Evolutionary conservation across 1,140 invertebrate genomes (phyloP), one percentile per base, ranked within the genome.

Genomic region (Colletes latitarsis): DNA sequence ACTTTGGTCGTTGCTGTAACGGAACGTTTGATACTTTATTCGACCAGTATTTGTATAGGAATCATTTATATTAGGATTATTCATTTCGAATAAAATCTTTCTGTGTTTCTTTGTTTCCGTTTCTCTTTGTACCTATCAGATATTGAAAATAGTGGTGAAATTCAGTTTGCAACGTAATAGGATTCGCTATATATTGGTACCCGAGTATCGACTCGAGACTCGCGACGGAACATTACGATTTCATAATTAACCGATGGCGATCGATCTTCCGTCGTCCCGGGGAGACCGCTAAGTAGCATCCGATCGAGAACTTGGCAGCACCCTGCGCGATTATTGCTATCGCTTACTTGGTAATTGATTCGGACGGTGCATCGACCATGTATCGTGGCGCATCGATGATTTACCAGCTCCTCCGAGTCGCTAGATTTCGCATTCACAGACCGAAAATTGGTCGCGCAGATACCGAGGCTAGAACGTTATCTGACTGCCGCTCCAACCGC

Each of bases 401-500:
- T 78, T 78, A 71, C 21, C 30, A 14, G 76, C 58, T 53, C 17
- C 74, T 77, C 17, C 53, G 52, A 58, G 63, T 71, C 30, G 39
- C 3, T 39, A 15, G 53, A 69, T 77, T 41, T 69, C 75, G 55
- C 21, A 41, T 41, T 64, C 72, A 14, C 60, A 9, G 17, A 17
- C 6, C 19, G 75, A 58, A 69, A 69, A 69, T 77, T 55, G 30
- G 10, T 39, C 19, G 12, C 55, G 17, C 14, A 4, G 57, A 63
- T 60, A 62, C 41, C 30, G 30, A 58, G 30, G 41, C 15, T 5
- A 1, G 43, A 4, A 3, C 57, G 70, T 49, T 62, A 39, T 52
- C 19, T n/a, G 17, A 39, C 39, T 43, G 63, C 9, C 10, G 43
- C 8, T 60, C 15, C 39, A 10, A 15, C 10, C 14, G 62, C 6